These are phyloP conservation scores for Psephotus haematonotus DNA, from an alignment of 2,113 vertebrate genomes.

Conservation along the genomic window DNA sequence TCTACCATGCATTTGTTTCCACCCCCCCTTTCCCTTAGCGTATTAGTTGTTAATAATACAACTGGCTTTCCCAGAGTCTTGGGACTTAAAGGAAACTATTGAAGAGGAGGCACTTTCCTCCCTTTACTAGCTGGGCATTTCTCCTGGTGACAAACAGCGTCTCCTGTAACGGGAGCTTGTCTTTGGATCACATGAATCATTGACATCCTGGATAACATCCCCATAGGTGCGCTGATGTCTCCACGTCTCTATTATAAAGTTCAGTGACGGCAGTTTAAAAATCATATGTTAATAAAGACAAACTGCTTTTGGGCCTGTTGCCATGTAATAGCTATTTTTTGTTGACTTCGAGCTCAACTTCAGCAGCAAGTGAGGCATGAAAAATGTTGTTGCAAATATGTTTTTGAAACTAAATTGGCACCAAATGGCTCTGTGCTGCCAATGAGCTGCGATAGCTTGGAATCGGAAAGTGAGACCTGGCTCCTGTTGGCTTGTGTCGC, in stretches of 20 bases:
- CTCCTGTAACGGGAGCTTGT: conserved; percentile 39
- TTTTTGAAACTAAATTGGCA: conserved; percentile 48
- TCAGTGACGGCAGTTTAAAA: background rate
- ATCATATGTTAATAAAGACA: background rate
- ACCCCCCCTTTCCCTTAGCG: background rate
- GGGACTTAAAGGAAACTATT: background rate
- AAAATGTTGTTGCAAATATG: conserved; percentile 44
- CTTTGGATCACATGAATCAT: conserved; percentile 49
- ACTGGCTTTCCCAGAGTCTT: background rate
- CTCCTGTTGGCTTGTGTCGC: conserved; percentile 3
- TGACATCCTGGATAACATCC: background rate
- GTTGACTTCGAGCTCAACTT: conserved; percentile 50
- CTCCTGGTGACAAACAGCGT: background rate
- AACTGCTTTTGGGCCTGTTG: background rate
- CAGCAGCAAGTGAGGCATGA: conserved; percentile 34
- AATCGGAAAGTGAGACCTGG: conserved; percentile 43
- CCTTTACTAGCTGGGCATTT: background rate
- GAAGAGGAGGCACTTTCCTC: background rate
- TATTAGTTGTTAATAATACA: background rate
- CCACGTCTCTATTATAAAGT: background rate
- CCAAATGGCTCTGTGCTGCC: conserved; percentile 17
- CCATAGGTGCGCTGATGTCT: background rate
- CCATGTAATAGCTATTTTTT: conserved; percentile 34
- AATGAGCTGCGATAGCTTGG: conserved; percentile 35
- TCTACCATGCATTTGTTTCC: background rate